Conservation (phyloP, 2,113 vertebrate species). For the Dromas ardeola region DNA sequence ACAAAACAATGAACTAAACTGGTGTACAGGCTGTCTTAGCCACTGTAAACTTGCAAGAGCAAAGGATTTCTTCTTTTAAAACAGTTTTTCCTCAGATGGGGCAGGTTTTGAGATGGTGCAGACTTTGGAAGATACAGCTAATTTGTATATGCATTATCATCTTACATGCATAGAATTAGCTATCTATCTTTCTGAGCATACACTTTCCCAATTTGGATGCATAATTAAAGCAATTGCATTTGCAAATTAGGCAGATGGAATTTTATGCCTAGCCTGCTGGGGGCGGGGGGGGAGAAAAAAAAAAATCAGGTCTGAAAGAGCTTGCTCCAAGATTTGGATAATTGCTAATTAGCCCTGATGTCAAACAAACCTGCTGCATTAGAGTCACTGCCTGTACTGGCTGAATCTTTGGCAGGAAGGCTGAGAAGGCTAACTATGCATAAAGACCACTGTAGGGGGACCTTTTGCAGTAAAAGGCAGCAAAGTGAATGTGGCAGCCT, state of each 20-base stretch:
- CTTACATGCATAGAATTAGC: not conserved
- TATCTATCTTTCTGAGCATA: not conserved
- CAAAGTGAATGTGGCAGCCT: not conserved
- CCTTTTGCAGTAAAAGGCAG: not conserved
- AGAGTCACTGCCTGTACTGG: not conserved
- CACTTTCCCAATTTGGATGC: slow-evolving; percentile 2
- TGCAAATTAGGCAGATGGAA: slow-evolving; percentile 43
- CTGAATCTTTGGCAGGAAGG: not conserved
- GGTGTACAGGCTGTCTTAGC: not conserved
- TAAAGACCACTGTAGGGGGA: not conserved
- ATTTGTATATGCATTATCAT: not conserved
- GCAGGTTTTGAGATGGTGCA: not conserved
- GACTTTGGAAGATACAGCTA: not conserved
- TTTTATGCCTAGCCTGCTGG: not conserved
- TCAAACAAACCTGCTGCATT: slow-evolving; percentile 30
- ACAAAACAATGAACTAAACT: not conserved
- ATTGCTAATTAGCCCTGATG: slow-evolving; percentile 31
- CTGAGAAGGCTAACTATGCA: not conserved
- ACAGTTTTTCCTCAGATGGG: not conserved
- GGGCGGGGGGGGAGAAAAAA: not conserved
- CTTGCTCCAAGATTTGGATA: slow-evolving; percentile 7
- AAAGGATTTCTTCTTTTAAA: not conserved
- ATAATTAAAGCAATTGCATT: slow-evolving; percentile 41
- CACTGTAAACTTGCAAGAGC: not conserved
- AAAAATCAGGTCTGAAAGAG: slow-evolving; percentile 14